Evolutionary conservation across 1,140 invertebrate species (phyloP).

Genomic region (Ceratina calcarata): DNA sequence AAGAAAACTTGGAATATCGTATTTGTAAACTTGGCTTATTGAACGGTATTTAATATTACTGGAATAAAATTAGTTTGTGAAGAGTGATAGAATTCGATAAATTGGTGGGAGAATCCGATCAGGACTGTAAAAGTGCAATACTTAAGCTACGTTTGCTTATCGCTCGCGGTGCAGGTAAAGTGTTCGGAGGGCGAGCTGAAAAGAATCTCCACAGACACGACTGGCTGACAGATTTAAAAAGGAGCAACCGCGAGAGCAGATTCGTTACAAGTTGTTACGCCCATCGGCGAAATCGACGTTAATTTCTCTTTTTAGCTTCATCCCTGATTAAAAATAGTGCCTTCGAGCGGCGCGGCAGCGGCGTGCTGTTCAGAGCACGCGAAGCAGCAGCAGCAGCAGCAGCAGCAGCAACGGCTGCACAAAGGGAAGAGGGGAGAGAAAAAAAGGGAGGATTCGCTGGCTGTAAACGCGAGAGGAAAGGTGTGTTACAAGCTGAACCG

Average conservation of each 20-base stretch:
- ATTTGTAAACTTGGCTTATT: too few species aligned
- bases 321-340: slow-evolving; percentile 48
- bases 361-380: background rate
- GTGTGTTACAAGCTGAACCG: slow-evolving; percentile 41
- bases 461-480: slow-evolving; percentile 30
- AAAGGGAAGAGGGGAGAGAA: background rate
- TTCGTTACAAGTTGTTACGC: slow-evolving; percentile 18
- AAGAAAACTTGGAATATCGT: too few species aligned
- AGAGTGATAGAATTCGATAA: too few species aligned
- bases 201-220: background rate
- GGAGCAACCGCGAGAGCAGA: background rate
- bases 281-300: slow-evolving; percentile 42
- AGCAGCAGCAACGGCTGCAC: background rate
- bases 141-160: background rate
- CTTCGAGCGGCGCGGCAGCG: background rate
- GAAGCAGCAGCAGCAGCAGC: background rate
- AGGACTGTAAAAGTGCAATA: too few species aligned
- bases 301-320: slow-evolving; percentile 15
- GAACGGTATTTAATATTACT: too few species aligned
- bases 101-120: too few species aligned
- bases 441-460: slow-evolving; percentile 5
- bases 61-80: too few species aligned
- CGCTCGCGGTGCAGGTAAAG: too few species aligned
- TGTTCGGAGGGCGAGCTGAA: background rate
- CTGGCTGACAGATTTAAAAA: slow-evolving; percentile 15